phyloP scores from a whole-genome alignment of 2,888 invertebrate genomes.

The Sinopyrophorus schimmeli region DNA sequence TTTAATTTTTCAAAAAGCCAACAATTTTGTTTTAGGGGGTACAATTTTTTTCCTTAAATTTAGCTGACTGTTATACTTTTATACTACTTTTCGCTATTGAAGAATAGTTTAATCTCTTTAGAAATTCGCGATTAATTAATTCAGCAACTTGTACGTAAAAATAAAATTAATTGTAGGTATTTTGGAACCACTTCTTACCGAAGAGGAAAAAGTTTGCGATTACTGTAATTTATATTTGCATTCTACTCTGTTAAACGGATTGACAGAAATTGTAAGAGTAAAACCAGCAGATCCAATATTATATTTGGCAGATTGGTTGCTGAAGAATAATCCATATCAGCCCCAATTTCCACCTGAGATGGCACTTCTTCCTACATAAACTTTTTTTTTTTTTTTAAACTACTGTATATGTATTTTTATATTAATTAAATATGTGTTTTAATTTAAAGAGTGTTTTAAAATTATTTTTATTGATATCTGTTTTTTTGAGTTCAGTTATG shows the following conservation, averaged over 20 bases:
- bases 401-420: too few relatives aligned
- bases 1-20: too few relatives aligned
- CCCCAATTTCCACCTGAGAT: slow-evolving; percentile 57
- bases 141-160: neutral
- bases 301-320: slow-evolving; percentile 78
- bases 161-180: slow-evolving; percentile 61
- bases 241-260: slow-evolving; percentile 64
- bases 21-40: too few relatives aligned
- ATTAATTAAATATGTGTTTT: too few relatives aligned
- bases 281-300: slow-evolving; percentile 76
- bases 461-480: too few relatives aligned
- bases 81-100: too few relatives aligned
- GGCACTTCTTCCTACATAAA: slow-evolving; percentile 46
- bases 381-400: neutral
- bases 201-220: slow-evolving; percentile 65
- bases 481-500: too few relatives aligned
- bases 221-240: slow-evolving; percentile 72
- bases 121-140: too few relatives aligned
- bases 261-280: slow-evolving; percentile 68
- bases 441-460: too few relatives aligned
- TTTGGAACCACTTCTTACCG: slow-evolving; percentile 70
- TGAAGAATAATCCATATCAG: slow-evolving; percentile 75
- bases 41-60: too few relatives aligned
- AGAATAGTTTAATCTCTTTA: too few relatives aligned
- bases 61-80: too few relatives aligned